Evolutionary conservation across 2,797 vertebrate species (phyloP), one percentile per base, ranked within the genome.

Genomic region (Rhyacichthys aspro): DNA sequence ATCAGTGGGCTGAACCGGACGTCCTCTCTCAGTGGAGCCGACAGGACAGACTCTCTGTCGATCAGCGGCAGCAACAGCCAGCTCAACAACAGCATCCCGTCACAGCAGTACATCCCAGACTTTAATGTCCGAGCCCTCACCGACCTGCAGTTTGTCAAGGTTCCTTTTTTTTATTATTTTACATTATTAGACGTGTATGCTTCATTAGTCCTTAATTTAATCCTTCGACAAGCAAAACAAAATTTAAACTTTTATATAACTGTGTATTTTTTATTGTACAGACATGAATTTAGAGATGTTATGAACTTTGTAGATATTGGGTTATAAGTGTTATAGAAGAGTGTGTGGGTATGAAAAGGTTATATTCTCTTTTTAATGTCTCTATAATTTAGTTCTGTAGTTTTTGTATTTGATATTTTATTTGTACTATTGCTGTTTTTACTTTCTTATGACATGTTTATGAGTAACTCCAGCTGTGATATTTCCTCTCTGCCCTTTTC

Each of bases 71-170:
- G 94, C 89, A 94, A 87, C 91, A 93, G 88, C 60, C 95, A 95
- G 85, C 92, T 96, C 32, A 94, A 84, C 85, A 85, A 38, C 84
- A 79, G 87, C 82, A 11, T 73, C 17, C 1, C 84, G 1, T 18
- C 56, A 5, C 78, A 90, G 19, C 94, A 94, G 84, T 98, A 98
- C 70, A 70, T 90, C 4, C 95, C 95, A 0, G 96, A 98, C 84
- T 98, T 98, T 92, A 95, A 95, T 8, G 95, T 98, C 3, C 91
- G 95, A 0, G 96, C 96, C 0, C 93, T 98, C 58, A 89, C 62
- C 0, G 96, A 98, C 89, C 90, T 98, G 32, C 96, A 98, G 90
- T 95, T 92, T 11, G 90, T 95, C 62, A 98, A 97, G 95, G 96
- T 98, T 46, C 0, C 42, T 43, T 49, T 34, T 50, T 11, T n/a